phyloP scores from a whole-genome alignment of 2,888 invertebrate genomes.

The Eilema caniola region DNA sequence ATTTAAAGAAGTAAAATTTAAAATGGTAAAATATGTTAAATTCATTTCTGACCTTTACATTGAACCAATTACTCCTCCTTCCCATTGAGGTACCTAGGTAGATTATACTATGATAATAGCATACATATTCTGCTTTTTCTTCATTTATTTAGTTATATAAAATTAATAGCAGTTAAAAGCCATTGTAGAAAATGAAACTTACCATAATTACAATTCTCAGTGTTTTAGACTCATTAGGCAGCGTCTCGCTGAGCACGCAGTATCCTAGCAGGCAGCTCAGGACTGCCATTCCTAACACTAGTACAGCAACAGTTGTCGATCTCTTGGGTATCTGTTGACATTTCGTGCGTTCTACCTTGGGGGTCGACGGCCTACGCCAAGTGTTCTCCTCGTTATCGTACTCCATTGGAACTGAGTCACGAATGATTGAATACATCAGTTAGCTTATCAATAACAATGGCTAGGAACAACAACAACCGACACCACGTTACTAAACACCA shows the following conservation, averaged over 20 bases:
- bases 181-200: conserved; percentile 62
- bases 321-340: conserved; percentile 74
- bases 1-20: too few relatives aligned
- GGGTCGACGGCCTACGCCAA: conserved; percentile 72
- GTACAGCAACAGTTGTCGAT: conserved; percentile 75
- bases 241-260: conserved; percentile 79
- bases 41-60: too few relatives aligned
- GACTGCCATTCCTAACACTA: conserved; percentile 79
- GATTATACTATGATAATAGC: too few relatives aligned
- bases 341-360: conserved; percentile 60
- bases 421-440: conserved; percentile 53
- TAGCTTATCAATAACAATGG: conserved; percentile 23
- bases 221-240: conserved; percentile 82
- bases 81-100: too few relatives aligned
- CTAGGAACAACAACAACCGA: conserved; percentile 3
- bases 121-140: too few relatives aligned
- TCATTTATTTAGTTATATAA: too few relatives aligned
- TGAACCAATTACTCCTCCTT: too few relatives aligned
- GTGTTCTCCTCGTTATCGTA: conserved; percentile 79
- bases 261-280: conserved; percentile 82
- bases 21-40: too few relatives aligned
- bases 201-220: conserved; percentile 78
- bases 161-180: too few relatives aligned
- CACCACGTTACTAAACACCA: conserved; percentile 10
- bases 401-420: conserved; percentile 68